These are phyloP conservation scores for Sinelater perroti DNA, from an alignment of 2,888 invertebrate species.

Conservation along the genomic window DNA sequence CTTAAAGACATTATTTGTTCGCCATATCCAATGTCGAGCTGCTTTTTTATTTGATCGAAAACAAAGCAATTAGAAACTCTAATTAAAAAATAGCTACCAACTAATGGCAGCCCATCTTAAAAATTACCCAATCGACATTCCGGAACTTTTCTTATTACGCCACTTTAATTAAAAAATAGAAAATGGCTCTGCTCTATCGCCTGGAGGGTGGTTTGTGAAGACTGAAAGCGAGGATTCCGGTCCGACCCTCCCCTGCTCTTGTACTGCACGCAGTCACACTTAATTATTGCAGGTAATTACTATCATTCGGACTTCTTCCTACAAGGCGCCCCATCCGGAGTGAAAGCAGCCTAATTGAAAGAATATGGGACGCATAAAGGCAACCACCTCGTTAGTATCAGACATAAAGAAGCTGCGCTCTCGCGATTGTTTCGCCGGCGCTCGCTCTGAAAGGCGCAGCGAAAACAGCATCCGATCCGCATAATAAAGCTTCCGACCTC, in stretches of 20 bases:
- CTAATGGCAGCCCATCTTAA: constrained; percentile 25
- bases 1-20: too few species aligned
- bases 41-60: background rate
- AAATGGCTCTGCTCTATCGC: constrained; percentile 25
- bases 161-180: constrained; percentile 35
- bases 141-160: constrained; percentile 33
- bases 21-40: too few species aligned
- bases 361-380: background rate
- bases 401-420: background rate
- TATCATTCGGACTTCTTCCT: too few species aligned
- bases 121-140: constrained; percentile 35
- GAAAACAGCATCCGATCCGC: background rate
- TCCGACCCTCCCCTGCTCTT: too few species aligned
- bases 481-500: too few species aligned
- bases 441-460: background rate
- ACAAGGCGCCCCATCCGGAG: background rate
- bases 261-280: too few species aligned
- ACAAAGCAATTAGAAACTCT: constrained; percentile 10
- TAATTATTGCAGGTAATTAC: too few species aligned
- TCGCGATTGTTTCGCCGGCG: background rate
- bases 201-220: too few species aligned
- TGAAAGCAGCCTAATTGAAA: background rate
- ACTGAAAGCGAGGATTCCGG: too few species aligned
- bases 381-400: background rate
- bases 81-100: constrained; percentile 32